These are phyloP conservation scores for Chitala chitala DNA, from an alignment of 2,113 vertebrate genomes.

Conservation along the genomic window DNA sequence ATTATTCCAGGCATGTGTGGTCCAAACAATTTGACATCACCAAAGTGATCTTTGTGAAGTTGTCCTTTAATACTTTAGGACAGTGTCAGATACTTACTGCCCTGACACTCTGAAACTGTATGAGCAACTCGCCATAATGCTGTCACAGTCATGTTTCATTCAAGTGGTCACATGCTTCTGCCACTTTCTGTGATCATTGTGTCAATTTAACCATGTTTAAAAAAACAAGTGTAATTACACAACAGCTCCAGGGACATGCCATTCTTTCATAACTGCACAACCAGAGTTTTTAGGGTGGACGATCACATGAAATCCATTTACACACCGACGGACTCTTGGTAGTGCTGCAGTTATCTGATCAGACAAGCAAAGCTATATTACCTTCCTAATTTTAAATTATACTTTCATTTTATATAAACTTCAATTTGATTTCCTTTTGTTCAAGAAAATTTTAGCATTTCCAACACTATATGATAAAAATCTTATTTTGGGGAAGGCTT, in stretches of 20 bases:
- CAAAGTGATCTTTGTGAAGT: not conserved
- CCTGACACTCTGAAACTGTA: not conserved
- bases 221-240: not conserved
- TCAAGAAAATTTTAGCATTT: too few relatives aligned
- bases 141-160: not conserved
- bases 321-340: not conserved
- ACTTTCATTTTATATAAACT: not conserved
- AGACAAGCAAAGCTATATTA: not conserved
- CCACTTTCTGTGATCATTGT: not conserved
- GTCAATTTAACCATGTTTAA: not conserved
- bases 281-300: too few relatives aligned
- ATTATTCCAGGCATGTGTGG: not conserved
- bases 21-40: not conserved
- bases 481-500: too few relatives aligned
- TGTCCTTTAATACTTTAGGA: not conserved
- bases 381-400: not conserved
- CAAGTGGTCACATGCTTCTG: not conserved
- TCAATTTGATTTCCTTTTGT: not conserved
- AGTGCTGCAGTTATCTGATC: not conserved
- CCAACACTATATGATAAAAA: too few relatives aligned
- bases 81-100: not conserved
- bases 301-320: not conserved
- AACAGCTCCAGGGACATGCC: not conserved
- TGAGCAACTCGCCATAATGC: not conserved
- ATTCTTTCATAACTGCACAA: not conserved